Base-by-base conservation (phyloP, 2,797 vertebrate genomes). In the Ambastaia sidthimunki region DNA sequence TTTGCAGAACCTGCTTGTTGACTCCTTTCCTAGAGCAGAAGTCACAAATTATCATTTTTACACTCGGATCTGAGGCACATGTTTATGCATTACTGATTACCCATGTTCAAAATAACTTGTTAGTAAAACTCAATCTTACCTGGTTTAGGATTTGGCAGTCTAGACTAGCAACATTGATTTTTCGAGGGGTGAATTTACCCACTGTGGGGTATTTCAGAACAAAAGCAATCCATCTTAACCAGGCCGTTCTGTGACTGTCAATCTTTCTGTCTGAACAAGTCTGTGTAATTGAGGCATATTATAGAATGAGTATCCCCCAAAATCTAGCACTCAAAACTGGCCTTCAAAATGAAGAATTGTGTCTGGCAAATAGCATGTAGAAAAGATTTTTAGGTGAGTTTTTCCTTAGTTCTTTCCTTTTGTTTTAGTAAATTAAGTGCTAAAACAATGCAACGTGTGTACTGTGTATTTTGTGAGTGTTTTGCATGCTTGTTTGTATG, bases 1-100 rank as follows among this genome's bases (percentile, higher is more conserved):
- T 92, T 89, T 87, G 54, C 86, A 82, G 71, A 84, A 83, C 90
- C 87, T 83, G 86, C 86, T 89, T 89, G 87, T 91, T 90, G 91
- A 83, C 86, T 89, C 83, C 83, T 87, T 87, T 91, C 88, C 86
- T 86, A 88, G 86, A 87, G 87, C 80, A 81, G 76, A 89, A 84
- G 85, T 88, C 84, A 82, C 79, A 83, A 25, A 47, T 80, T 80
- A 47, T 78, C 78, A 47, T 70, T 37, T 65, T 50, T 65, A 81
- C 21, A 57, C 68, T 76, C 44, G 11, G 10, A 72, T 47, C 67
- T 62, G 21, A 15, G 19, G 11, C 31, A 72, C 37, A 28, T 19
- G 11, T 68, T n/a, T 76, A 68, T 67, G 21, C 59, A 19, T 65
- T 52, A 16, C 28, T 74, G 44, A 76, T 76, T 47, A 57, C 23